Evolutionary conservation across 2,113 vertebrate species (phyloP).

Genomic region (Rhinopomastus cyanomelas): DNA sequence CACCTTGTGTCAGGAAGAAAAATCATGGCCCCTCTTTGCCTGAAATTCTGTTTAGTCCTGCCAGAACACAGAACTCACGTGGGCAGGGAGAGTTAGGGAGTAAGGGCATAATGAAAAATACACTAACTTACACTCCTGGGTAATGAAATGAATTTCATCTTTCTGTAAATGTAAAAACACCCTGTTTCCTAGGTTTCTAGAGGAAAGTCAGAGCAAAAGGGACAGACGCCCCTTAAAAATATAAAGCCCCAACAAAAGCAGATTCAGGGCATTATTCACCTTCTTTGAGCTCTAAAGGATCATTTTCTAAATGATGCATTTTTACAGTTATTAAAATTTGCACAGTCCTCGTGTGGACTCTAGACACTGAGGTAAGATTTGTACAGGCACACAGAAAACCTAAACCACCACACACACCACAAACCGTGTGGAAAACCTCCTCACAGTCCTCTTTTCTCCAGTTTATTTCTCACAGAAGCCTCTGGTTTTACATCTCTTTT

Average conservation of each 20-base stretch:
- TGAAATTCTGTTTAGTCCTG: not conserved
- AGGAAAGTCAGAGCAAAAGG: not conserved
- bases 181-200: not conserved
- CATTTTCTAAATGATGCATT: not conserved
- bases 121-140: not conserved
- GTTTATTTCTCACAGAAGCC: not conserved
- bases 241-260: not conserved
- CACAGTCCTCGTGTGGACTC: not conserved
- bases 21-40: not conserved
- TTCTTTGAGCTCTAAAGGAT: fast-evolving
- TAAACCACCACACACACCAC: not conserved
- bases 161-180: not conserved
- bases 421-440: not conserved
- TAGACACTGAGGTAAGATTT: not conserved
- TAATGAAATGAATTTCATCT: not conserved
- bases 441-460: not conserved
- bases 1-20: not conserved
- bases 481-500: not conserved
- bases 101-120: not conserved
- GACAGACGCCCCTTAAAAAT: not conserved
- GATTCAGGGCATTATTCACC: not conserved
- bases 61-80: not conserved
- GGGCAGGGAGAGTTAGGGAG: not conserved
- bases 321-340: not conserved
- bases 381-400: not conserved